A percentile compares a stretch with the other conserved stretches of the same genome.
Evolutionary conservation across 2,888 invertebrate species (phyloP).

Genomic region (Aphrophora alni): DNA sequence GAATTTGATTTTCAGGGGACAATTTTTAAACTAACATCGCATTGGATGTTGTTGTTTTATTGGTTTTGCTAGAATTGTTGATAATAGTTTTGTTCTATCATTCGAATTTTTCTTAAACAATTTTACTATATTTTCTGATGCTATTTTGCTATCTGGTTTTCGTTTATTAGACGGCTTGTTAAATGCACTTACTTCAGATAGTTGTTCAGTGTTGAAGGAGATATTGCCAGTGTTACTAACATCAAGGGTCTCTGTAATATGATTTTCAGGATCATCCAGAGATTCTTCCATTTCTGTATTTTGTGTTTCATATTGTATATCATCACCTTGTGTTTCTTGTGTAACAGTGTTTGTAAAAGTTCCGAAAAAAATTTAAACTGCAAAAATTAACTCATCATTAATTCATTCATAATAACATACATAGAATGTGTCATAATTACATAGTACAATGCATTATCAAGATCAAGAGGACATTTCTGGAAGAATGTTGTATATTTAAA

Average conservation of each 20-base stretch:
- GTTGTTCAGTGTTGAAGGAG: neutral
- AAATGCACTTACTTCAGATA: neutral
- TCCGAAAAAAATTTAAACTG: slow-evolving; percentile 18
- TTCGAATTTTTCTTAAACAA: slow-evolving; percentile 11
- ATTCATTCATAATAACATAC: too few relatives aligned
- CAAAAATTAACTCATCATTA: slow-evolving; percentile 4
- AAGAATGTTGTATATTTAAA: neutral
- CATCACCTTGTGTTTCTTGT: neutral
- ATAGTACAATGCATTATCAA: neutral
- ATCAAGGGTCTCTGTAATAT: neutral
- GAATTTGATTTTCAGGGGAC: slow-evolving; percentile 7
- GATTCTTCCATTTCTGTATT: slow-evolving; percentile 7
- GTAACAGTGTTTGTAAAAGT: neutral
- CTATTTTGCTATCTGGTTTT: slow-evolving; percentile 2
- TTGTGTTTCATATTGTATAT: neutral
- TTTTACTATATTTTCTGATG: slow-evolving; percentile 17
- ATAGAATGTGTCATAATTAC: too few relatives aligned
- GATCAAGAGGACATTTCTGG: neutral
- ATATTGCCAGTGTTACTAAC: neutral
- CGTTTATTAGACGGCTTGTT: slow-evolving; percentile 10
- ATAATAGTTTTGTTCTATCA: slow-evolving; percentile 19
- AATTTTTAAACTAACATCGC: slow-evolving; percentile 2
- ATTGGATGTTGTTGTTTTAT: neutral
- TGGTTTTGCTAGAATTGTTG: slow-evolving; percentile 10
- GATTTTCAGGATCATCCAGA: slow-evolving; percentile 11